Evolutionary conservation across 2,888 invertebrate species (phyloP).

Genomic region (Volucella inanis): DNA sequence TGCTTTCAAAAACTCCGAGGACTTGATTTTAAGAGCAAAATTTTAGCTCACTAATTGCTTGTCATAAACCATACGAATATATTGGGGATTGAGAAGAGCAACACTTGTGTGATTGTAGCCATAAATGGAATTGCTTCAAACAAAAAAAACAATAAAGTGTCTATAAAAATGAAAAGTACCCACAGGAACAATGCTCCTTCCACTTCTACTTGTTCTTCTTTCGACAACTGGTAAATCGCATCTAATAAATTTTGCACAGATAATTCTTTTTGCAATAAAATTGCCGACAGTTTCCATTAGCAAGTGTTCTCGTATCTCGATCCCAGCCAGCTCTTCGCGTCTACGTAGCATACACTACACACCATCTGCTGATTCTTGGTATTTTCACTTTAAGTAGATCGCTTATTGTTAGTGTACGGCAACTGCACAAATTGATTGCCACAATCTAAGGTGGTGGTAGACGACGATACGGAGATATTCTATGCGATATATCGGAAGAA

Average conservation of each 20-base stretch:
- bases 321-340: slow-evolving; percentile 12
- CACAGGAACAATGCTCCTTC: not conserved
- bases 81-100: slow-evolving; percentile 33
- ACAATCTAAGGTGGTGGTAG: slow-evolving; percentile 27
- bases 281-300: slow-evolving; percentile 62
- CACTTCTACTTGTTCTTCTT: too few relatives aligned
- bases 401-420: slow-evolving; percentile 55
- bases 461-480: slow-evolving; percentile 43
- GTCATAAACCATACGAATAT: slow-evolving; percentile 21
- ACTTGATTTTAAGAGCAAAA: not conserved
- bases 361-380: slow-evolving; percentile 53
- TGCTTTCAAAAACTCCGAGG: not conserved
- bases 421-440: slow-evolving; percentile 69
- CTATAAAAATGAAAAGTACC: not conserved
- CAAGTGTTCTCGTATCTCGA: not conserved
- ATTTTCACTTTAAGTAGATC: slow-evolving; percentile 55
- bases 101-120: slow-evolving; percentile 16
- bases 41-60: slow-evolving; percentile 13
- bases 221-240: slow-evolving; percentile 47
- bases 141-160: not conserved
- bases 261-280: slow-evolving; percentile 60
- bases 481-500: slow-evolving; percentile 58
- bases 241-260: slow-evolving; percentile 65
- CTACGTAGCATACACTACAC: slow-evolving; percentile 10
- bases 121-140: slow-evolving; percentile 20